Evolutionary conservation across 1,140 invertebrate genomes (phyloP), one percentile per base, ranked within the genome.

Genomic region (Zaprionus taronus): DNA sequence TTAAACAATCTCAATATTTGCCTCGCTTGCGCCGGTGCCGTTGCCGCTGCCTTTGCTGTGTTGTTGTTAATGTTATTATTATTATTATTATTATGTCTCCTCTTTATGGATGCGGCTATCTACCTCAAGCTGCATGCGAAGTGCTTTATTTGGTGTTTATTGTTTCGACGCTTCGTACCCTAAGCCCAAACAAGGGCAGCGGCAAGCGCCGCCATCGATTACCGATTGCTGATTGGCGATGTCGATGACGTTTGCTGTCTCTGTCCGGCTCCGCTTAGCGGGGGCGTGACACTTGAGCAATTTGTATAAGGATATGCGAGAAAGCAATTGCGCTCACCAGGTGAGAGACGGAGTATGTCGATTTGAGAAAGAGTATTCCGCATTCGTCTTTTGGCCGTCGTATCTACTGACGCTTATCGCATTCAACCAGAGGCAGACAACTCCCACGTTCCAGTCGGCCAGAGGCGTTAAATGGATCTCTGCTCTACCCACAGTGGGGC

Each of bases 141-240:
- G 60, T 74, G 84, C 84, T 89, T 89, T 89, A 89, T 89, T 89
- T 89, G 84, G 84, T 87, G 84, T 89, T 87, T 87, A 87, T 89
- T 84, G 75, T 84, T 81, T 83, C 68, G 82, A 80, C 83, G 81
- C 58, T 63, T 72, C 72, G 73, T 83, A 84, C 84, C 73, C 84
- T 83, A 75, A 56, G 41, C 53, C 83, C 80, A 66, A 79, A 81
- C 51, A 76, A 79, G 79, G 84, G 71, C 69, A 78, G 51, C 71
- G 41, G n/a, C n/a, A n/a, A 55, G 22, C 47, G 31, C n/a, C 47
- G 41, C 38, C 24, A 38, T 56, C 60, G 28, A 67, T 31, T 31
- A 34, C 28, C 49, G 31, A 34, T 34, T 34, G 31, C 31, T 3
- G 31, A 34, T 34, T 34, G 31, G 31, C 28, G 62, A 44, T 31